Base-by-base conservation (phyloP, 2,797 vertebrate species). In the Trachurus trachurus region DNA sequence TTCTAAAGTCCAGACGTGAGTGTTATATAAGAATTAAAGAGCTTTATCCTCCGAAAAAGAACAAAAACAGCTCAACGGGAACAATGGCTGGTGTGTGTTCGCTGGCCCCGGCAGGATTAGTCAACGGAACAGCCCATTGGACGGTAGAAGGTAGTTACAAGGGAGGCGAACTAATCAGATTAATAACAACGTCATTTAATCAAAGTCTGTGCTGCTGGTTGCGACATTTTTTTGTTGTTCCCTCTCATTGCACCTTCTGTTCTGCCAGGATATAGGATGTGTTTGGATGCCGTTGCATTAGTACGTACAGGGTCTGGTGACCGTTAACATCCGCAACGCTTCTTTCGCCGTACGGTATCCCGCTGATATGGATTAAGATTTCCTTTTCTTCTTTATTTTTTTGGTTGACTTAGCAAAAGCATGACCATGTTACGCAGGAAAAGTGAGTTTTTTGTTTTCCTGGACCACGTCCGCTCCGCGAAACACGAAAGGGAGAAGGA, bases 131-230 rank as follows among this genome's bases (percentile, higher is more conserved):
- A 49, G 58, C 67, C 83, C 72, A 93, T 92, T 93, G 93, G 91
- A 42, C 58, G 65, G 73, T n/a, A 37, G 66, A 71, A 56, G 80
- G 80, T 77, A 66, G 81, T 80, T 79, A 62, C 58, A 66, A 52
- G 72, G 77, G 76, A 80, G 84, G 66, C 80, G 71, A 60, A 76
- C 63, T 91, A 93, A 95, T 95, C 90, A 79, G 94, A 94, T 96
- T 95, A 95, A 92, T 76, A 83, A 76, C 52, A 40, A 19, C 67
- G 67, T 87, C 81, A 88, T 87, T 87, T 90, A 84, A 92, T 91
- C 80, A 90, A 76, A 53, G 80, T 78, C 66, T 73, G 21, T 29
- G 37, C 58, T 66, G 58, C 26, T 26, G 26, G 49, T 81, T 63
- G 21, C 74, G 73, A 54, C 80, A 66, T 69, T 71, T 69, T 81